Percentiles rank a stretch among this genome's conserved stretches.
These are phyloP conservation scores for Myodes glareolus DNA, from an alignment of 2,113 vertebrate species.

Conservation along the genomic window DNA sequence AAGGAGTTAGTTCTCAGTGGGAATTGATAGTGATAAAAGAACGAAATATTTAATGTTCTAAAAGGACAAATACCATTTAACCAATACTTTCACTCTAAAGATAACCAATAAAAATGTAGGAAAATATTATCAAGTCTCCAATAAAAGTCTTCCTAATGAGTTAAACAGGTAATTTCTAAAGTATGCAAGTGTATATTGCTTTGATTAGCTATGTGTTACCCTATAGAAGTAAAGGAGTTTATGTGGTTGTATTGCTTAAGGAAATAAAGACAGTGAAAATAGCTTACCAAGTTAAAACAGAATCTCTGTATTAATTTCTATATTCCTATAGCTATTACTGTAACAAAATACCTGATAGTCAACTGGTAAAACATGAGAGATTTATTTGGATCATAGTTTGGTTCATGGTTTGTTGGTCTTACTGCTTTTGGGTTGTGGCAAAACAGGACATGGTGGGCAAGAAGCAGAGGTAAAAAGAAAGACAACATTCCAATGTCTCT, in stretches of 20 bases:
- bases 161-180: constrained; percentile 12
- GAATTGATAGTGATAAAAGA: constrained; percentile 53
- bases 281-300: not conserved
- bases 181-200: constrained; percentile 3
- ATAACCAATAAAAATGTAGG: constrained; percentile 39
- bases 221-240: not conserved
- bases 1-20: constrained; percentile 64
- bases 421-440: not conserved
- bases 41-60: constrained; percentile 37
- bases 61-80: not conserved
- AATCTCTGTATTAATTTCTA: not conserved
- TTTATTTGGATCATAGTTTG: not conserved
- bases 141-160: constrained; percentile 11
- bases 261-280: not conserved
- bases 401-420: not conserved
- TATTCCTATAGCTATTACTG: not conserved
- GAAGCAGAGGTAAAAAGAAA: not conserved
- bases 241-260: constrained; percentile 34
- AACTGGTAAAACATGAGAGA: not conserved
- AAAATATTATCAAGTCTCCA: constrained; percentile 41
- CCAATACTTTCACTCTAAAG: constrained; percentile 7
- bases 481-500: not conserved
- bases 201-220: not conserved
- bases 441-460: not conserved
- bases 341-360: not conserved